Evolutionary conservation across 2,888 invertebrate species (phyloP).

Genomic region (Sphaerophoria rueppellii): DNA sequence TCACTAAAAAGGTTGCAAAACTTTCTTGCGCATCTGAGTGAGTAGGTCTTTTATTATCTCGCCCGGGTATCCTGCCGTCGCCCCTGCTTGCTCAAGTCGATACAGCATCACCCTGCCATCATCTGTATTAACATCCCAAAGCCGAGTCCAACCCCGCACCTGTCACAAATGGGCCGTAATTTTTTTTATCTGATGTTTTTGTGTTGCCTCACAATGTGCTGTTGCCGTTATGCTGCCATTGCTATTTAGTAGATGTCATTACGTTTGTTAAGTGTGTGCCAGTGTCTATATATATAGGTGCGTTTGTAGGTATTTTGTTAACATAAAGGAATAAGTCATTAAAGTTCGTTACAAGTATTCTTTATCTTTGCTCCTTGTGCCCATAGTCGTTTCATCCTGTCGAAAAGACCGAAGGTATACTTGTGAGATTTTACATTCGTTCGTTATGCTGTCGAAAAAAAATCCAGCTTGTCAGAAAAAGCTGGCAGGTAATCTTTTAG

Average conservation of each 20-base stretch:
- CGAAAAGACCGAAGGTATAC: not conserved
- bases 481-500: constrained; percentile 70
- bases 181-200: constrained; percentile 49
- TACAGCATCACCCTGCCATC: not conserved
- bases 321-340: constrained; percentile 72
- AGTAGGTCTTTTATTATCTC: constrained; percentile 64
- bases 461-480: constrained; percentile 56
- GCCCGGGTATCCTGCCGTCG: not conserved
- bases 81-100: not conserved
- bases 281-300: not conserved
- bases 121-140: not conserved
- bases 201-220: constrained; percentile 10
- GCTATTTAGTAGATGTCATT: constrained; percentile 62
- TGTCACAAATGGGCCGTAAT: constrained; percentile 61
- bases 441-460: constrained; percentile 40
- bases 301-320: constrained; percentile 4
- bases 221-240: constrained; percentile 45
- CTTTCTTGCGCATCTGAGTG: constrained; percentile 45
- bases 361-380: constrained; percentile 55
- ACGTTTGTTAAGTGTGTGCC: constrained; percentile 58
- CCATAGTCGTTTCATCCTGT: not conserved
- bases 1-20: constrained; percentile 66
- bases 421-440: constrained; percentile 45
- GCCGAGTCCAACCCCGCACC: constrained; percentile 22
- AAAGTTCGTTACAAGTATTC: constrained; percentile 71